These are phyloP conservation scores for Limnephilus lunatus DNA, from an alignment of 2,888 invertebrate genomes.

Conservation along the genomic window DNA sequence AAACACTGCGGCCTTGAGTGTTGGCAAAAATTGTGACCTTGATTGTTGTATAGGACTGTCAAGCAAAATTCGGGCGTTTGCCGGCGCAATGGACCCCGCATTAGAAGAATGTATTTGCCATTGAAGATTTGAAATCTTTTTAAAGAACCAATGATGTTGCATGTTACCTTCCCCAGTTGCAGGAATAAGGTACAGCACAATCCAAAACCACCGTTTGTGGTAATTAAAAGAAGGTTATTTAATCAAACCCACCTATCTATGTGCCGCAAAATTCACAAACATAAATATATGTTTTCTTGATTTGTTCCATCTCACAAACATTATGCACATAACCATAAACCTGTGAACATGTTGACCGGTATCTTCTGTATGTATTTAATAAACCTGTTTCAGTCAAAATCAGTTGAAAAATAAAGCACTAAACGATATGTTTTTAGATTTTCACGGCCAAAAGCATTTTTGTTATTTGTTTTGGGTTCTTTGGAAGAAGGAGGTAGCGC, in stretches of 20 bases:
- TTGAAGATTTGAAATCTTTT: not conserved
- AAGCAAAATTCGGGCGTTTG: too few species aligned
- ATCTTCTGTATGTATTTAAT: not conserved
- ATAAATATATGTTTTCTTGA: not conserved
- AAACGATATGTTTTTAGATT: not conserved
- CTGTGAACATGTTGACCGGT: not conserved
- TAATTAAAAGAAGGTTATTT: not conserved
- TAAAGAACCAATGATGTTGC: not conserved
- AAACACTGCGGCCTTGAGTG: too few species aligned
- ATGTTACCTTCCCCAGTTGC: not conserved
- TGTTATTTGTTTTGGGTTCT: too few species aligned
- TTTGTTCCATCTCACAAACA: not conserved
- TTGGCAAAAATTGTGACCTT: too few species aligned
- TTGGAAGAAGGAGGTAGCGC: too few species aligned
- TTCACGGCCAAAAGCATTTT: too few species aligned
- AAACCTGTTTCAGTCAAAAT: not conserved
- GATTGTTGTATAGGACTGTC: too few species aligned
- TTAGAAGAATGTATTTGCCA: not conserved
- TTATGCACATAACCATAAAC: not conserved
- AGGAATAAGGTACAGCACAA: not conserved
- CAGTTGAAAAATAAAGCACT: not conserved
- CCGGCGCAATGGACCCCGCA: too few species aligned
- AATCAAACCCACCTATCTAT: not conserved
- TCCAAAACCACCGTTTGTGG: not conserved
- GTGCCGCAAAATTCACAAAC: not conserved